Evolutionary conservation across 2,797 vertebrate genomes (phyloP).

Genomic region (Smutsia temminckii): DNA sequence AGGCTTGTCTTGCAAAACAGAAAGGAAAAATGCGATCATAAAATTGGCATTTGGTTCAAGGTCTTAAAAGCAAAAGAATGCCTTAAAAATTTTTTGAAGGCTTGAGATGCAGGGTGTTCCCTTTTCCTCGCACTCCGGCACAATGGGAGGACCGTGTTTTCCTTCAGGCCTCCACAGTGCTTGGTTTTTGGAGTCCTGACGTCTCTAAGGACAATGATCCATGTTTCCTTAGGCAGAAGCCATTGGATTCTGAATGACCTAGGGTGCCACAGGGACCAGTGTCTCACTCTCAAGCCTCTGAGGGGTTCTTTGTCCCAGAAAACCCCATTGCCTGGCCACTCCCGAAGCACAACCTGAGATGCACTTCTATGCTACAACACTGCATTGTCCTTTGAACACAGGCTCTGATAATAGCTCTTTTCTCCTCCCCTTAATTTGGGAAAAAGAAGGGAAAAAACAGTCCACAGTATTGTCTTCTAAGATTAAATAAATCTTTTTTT

Average conservation of each 20-base stretch:
- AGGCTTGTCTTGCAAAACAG: neutral
- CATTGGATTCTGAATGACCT: neutral
- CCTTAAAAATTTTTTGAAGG: neutral
- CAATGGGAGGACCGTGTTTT: fast-evolving
- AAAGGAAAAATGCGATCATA: neutral
- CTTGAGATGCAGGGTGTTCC: neutral
- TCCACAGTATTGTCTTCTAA: constrained; percentile 7
- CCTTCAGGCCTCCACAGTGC: fast-evolving
- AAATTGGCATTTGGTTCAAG: neutral
- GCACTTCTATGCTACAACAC: neutral
- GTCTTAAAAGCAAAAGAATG: neutral
- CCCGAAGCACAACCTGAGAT: neutral
- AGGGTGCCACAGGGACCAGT: too few species aligned
- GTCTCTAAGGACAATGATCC: neutral
- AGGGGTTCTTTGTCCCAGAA: neutral
- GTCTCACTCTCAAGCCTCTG: neutral
- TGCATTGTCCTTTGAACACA: neutral
- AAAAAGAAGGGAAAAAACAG: neutral
- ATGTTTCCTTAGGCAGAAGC: neutral
- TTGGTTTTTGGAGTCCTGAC: neutral
- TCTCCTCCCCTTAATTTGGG: constrained; percentile 3
- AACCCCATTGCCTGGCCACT: neutral
- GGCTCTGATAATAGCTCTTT: neutral
- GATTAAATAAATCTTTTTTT: constrained; percentile 25
- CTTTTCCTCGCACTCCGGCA: neutral